Percentiles rank a stretch among this genome's conserved stretches.
Conservation (phyloP, 2,888 invertebrate species). For the Luperina nickerlii region DNA sequence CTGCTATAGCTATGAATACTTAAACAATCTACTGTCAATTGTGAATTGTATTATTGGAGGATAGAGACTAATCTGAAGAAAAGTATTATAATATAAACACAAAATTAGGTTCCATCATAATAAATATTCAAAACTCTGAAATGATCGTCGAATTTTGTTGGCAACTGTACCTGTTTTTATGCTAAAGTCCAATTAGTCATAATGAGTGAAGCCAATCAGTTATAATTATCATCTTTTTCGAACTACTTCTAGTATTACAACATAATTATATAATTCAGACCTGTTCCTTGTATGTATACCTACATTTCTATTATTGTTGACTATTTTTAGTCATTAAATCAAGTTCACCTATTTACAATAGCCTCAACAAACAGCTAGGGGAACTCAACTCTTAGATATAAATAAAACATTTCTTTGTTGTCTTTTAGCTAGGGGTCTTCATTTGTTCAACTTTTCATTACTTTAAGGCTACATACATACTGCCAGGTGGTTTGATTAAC, state of each 20-base stretch:
- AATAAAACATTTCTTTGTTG: conserved; percentile 23
- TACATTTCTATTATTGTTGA: conserved; percentile 13
- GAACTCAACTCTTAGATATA: conserved; percentile 7
- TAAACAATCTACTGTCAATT: not conserved
- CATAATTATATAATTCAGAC: not conserved
- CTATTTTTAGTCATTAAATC: not conserved
- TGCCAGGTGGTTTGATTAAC: no score
- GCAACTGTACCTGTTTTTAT: not conserved
- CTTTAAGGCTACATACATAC: not conserved
- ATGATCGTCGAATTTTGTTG: not conserved
- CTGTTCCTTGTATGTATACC: not conserved
- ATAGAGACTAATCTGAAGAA: not conserved
- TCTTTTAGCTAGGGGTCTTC: not conserved
- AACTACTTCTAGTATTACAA: not conserved
- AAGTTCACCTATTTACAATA: conserved; percentile 19
- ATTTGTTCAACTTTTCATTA: not conserved
- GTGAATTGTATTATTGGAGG: not conserved
- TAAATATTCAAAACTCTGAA: not conserved
- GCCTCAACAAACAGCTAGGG: not conserved
- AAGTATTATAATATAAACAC: not conserved
- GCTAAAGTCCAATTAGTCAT: conserved; percentile 21
- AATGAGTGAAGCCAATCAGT: conserved; percentile 22
- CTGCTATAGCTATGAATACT: not conserved
- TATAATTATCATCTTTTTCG: conserved; percentile 5
- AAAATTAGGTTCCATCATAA: not conserved